Base-by-base conservation (phyloP, 1,140 invertebrate genomes). In the Lycorma delicatula region DNA sequence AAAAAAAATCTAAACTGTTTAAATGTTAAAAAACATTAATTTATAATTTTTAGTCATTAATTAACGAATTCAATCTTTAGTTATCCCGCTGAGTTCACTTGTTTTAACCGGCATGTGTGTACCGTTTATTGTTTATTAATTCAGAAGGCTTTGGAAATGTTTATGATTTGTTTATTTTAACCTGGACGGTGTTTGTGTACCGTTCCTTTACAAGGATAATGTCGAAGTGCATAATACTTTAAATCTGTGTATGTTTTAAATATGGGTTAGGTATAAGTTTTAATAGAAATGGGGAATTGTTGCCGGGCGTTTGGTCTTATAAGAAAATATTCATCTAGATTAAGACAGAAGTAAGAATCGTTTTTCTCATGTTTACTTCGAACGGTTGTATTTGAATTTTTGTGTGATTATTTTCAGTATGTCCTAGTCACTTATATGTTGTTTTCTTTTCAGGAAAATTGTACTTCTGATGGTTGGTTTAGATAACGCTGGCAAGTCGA, bases 401-500 rank as follows among this genome's bases (percentile, higher is more conserved):
- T 46, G 5, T 46, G 18, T 46, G 13, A 46, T 16, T 6, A 22
- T 46, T 7, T 5, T 46, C 18, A 11, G 5, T 46, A 18, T 46
- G 20, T 18, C 16, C 7, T 46, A 7, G 16, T 13, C 9, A 6
- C 9, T 34, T 53, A 29, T 31, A 18, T 16, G 18, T 6, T 9
- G 25, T 34, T 25, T 56, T 51, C 62, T 63, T 77, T 75, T 41
- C 65, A 86, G 87, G 64, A 81, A 81, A 66, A 80, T 93, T 59
- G 84, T 88, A 53, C 70, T 93, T 54, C 78, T 92, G 50, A 73
- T 93, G 44, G 79, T 90, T 47, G 91, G 91, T 23, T 73, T 93
- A 56, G 91, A 94, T 71, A 90, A 91, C 77, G 85, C 90, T 61
- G 91, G 91, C 25, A 94, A 94, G 77, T 91, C 89, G 29, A 82